phyloP scores from a whole-genome alignment of 2,888 invertebrate species.

The Melieria omissa region DNA sequence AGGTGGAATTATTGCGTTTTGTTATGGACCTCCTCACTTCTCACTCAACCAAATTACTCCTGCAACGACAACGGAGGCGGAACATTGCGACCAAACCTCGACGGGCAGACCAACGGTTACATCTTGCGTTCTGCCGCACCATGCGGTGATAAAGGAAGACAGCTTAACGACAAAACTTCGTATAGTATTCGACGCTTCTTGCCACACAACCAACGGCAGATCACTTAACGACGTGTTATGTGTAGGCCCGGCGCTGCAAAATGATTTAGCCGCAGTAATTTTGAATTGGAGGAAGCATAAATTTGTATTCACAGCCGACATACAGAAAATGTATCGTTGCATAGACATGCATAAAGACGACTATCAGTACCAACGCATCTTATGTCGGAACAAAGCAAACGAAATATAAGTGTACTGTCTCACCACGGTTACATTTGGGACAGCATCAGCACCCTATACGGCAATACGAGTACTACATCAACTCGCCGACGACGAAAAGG shows the following conservation, averaged over 20 bases:
- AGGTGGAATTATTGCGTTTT: too few species aligned
- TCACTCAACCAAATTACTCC: not conserved
- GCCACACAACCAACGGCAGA: not conserved
- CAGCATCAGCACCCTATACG: too few species aligned
- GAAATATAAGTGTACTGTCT: slow-evolving; percentile 27
- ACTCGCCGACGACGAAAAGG: too few species aligned
- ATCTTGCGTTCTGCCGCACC: not conserved
- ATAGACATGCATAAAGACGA: slow-evolving; percentile 30
- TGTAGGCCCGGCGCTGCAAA: slow-evolving; percentile 26
- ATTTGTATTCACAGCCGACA: slow-evolving; percentile 32
- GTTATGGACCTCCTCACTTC: too few species aligned
- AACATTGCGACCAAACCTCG: not conserved
- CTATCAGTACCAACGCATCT: slow-evolving; percentile 23
- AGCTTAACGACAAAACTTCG: slow-evolving; percentile 23
- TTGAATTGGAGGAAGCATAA: slow-evolving; percentile 29
- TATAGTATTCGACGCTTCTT: slow-evolving; percentile 11
- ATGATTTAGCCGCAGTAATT: slow-evolving; percentile 28
- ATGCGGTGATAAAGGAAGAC: slow-evolving; percentile 9
- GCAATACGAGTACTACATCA: too few species aligned
- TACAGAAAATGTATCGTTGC: slow-evolving; percentile 33
- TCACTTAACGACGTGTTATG: slow-evolving; percentile 30
- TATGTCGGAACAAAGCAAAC: slow-evolving; percentile 11
- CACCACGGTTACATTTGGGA: slow-evolving; percentile 26
- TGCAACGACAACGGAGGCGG: not conserved
- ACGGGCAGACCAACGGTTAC: not conserved